Conservation (phyloP, 2,113 vertebrate species). For the Hemicordylus capensis region DNA sequence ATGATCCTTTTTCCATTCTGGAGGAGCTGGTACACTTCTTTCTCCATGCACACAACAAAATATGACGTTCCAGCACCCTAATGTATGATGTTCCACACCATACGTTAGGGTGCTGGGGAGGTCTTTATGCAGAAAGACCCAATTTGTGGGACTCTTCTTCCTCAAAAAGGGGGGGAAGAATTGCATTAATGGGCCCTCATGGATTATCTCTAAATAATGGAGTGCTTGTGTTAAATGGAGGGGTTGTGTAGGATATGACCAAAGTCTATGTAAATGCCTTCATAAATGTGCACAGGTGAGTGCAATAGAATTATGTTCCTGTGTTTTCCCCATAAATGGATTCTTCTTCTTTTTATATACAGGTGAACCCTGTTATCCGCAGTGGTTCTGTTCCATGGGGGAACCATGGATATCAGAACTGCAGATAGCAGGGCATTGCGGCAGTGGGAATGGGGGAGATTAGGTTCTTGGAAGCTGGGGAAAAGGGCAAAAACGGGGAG, state of each 20-base stretch:
- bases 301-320: neutral
- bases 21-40: neutral
- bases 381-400: too few species aligned
- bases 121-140: neutral
- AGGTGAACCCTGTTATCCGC: too few species aligned
- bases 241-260: neutral
- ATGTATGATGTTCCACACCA: too few species aligned
- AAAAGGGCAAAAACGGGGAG: too few species aligned
- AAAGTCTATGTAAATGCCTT: neutral
- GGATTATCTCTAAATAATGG: neutral
- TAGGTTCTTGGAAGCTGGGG: too few species aligned
- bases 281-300: neutral
- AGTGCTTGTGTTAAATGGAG: neutral
- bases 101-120: too few species aligned
- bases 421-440: too few species aligned
- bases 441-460: too few species aligned
- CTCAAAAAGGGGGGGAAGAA: neutral
- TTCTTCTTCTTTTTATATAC: too few species aligned
- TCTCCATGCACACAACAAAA: neutral
- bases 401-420: too few species aligned
- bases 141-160: neutral
- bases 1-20: neutral
- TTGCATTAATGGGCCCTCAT: neutral
- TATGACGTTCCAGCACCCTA: too few species aligned
- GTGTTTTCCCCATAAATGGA: too few species aligned